Evolutionary conservation across 2,888 invertebrate genomes (phyloP).

Genomic region (Argynnis bischoffii): DNA sequence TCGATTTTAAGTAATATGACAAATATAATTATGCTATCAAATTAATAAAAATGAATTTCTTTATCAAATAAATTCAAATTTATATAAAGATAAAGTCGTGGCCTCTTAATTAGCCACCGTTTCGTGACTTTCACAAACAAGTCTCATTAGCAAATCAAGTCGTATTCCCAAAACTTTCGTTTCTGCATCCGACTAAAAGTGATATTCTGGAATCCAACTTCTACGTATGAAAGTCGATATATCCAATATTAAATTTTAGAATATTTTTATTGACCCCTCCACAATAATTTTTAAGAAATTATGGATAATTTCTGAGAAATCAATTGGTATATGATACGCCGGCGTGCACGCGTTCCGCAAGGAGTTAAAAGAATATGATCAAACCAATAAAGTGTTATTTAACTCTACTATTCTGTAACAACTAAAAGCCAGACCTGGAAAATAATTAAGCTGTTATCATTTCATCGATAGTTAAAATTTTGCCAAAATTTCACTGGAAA

Average conservation of each 20-base stretch:
- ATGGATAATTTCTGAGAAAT: no score
- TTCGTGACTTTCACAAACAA: slow-evolving; percentile 20
- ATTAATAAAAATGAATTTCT: no score
- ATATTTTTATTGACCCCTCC: no score
- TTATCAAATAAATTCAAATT: background rate
- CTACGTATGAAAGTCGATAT: slow-evolving; percentile 7
- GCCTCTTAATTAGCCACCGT: slow-evolving; percentile 16
- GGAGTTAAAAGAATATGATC: background rate
- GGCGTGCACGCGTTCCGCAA: no score
- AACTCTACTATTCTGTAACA: no score
- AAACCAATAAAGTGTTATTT: background rate
- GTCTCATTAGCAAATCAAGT: slow-evolving; percentile 25
- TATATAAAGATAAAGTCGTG: slow-evolving; percentile 16
- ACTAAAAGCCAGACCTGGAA: no score
- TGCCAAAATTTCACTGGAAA: background rate
- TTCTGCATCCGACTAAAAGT: slow-evolving; percentile 6
- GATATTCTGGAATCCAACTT: slow-evolving; percentile 10
- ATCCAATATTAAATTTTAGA: background rate
- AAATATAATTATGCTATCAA: no score
- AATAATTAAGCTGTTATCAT: no score
- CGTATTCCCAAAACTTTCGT: slow-evolving; percentile 15
- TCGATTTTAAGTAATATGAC: no score
- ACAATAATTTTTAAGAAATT: no score
- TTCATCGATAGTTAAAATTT: background rate
- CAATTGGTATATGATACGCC: no score